These are phyloP conservation scores for Helicoverpa assulta DNA, from an alignment of 2,888 invertebrate species.

Conservation along the genomic window DNA sequence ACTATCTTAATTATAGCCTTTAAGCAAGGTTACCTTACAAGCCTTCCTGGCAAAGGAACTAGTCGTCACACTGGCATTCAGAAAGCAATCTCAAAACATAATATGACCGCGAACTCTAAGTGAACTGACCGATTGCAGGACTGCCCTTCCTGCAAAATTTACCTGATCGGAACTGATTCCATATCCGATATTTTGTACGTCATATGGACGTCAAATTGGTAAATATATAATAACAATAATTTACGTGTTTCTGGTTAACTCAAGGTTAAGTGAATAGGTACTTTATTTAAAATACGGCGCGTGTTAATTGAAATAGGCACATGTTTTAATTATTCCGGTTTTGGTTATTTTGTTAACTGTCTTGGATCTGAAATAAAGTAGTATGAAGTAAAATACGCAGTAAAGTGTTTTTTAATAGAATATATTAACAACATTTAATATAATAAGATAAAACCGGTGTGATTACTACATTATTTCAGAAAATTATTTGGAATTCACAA, in stretches of 20 bases:
- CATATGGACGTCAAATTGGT: slow-evolving; percentile 6
- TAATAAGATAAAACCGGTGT: too few species aligned
- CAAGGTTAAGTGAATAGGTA: background rate
- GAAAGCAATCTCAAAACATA: slow-evolving; percentile 35
- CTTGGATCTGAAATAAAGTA: too few species aligned
- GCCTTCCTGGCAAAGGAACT: slow-evolving; percentile 69
- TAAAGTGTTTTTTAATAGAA: too few species aligned
- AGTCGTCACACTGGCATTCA: slow-evolving; percentile 47
- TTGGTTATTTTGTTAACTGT: too few species aligned
- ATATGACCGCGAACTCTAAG: slow-evolving; percentile 21
- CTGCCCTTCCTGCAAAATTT: slow-evolving; percentile 18
- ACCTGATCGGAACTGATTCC: background rate
- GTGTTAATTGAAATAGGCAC: too few species aligned
- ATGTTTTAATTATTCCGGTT: too few species aligned
- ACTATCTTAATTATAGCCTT: slow-evolving; percentile 70
- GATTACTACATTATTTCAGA: too few species aligned
- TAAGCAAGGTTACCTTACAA: slow-evolving; percentile 76
- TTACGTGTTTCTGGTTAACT: background rate
- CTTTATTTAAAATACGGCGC: too few species aligned
- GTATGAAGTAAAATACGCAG: too few species aligned
- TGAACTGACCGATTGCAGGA: background rate
- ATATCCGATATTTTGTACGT: background rate
- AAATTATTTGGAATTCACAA: too few species aligned
- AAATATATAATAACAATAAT: background rate
- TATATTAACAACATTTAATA: too few species aligned